phyloP scores from a whole-genome alignment of 2,888 invertebrate genomes.

The Tachina grossa region DNA sequence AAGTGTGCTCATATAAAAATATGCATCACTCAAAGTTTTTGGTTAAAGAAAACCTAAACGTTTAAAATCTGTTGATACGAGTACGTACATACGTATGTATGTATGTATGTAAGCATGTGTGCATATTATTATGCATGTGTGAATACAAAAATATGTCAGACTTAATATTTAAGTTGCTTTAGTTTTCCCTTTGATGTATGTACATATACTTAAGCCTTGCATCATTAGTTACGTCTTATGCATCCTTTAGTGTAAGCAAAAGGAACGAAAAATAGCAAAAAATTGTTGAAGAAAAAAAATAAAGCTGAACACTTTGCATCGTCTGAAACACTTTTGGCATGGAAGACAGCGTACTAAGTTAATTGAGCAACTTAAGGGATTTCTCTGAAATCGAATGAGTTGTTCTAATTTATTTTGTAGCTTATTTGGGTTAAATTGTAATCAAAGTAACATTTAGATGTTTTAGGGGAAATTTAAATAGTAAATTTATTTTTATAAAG shows the following conservation, averaged over 20 bases:
- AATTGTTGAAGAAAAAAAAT: neutral
- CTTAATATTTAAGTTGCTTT: constrained; percentile 49
- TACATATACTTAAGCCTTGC: constrained; percentile 44
- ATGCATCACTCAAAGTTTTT: constrained; percentile 49
- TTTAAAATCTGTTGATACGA: neutral
- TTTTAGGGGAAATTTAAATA: no score
- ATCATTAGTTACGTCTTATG: constrained; percentile 60
- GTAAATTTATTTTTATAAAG: no score
- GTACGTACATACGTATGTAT: neutral
- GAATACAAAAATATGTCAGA: constrained; percentile 11
- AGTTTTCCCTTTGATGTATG: constrained; percentile 34
- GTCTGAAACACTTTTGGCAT: neutral
- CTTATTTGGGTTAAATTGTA: no score
- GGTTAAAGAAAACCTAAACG: constrained; percentile 26
- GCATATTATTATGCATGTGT: neutral
- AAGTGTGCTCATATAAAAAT: constrained; percentile 49
- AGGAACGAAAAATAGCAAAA: neutral
- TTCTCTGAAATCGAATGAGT: no score
- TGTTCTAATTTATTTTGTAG: no score
- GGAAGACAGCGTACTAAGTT: neutral
- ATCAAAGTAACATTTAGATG: no score
- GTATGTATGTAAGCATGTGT: no score
- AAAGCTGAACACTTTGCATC: neutral
- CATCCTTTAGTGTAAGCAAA: constrained; percentile 26
- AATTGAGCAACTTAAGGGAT: constrained; percentile 11